These are phyloP conservation scores for Teinopalpus imperialis DNA, from an alignment of 2,888 invertebrate genomes.

Conservation along the genomic window DNA sequence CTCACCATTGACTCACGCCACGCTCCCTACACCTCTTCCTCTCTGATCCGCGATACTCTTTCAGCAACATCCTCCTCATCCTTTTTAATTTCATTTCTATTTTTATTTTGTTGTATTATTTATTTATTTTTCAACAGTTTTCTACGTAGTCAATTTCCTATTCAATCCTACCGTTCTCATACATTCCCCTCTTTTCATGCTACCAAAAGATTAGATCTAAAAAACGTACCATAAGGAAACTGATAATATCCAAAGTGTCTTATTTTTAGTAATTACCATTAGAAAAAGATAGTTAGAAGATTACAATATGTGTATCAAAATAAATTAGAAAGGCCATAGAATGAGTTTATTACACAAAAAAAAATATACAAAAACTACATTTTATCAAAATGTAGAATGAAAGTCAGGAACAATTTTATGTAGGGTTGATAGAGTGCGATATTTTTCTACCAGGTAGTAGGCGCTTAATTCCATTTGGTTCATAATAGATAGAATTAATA, in stretches of 20 bases:
- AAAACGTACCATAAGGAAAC: slow-evolving; percentile 62
- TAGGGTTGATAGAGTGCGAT: slow-evolving; percentile 69
- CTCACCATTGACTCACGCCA: slow-evolving; percentile 86
- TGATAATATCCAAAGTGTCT: slow-evolving; percentile 77
- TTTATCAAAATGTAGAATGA: slow-evolving; percentile 53
- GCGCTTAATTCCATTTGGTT: slow-evolving; percentile 70
- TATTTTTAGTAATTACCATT: slow-evolving; percentile 78
- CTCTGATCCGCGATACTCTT: slow-evolving; percentile 79
- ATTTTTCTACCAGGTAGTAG: slow-evolving; percentile 75
- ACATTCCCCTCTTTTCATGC: slow-evolving; percentile 66
- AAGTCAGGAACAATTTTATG: slow-evolving; percentile 67
- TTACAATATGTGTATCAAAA: slow-evolving; percentile 72
- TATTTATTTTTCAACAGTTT: slow-evolving; percentile 13
- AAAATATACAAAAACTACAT: slow-evolving; percentile 50
- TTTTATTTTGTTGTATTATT: too few species aligned
- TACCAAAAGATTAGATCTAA: slow-evolving; percentile 49
- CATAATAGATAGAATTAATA: slow-evolving; percentile 65
- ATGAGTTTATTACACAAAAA: slow-evolving; percentile 51
- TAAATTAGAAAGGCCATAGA: slow-evolving; percentile 64
- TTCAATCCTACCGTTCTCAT: slow-evolving; percentile 61
- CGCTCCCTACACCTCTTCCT: slow-evolving; percentile 73
- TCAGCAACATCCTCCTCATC: slow-evolving; percentile 76
- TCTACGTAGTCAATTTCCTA: slow-evolving; percentile 36
- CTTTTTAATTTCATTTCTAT: slow-evolving; percentile 58
- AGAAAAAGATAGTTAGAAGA: slow-evolving; percentile 74